Evolutionary conservation across 2,888 invertebrate genomes (phyloP).

Genomic region (Nomada flava): DNA sequence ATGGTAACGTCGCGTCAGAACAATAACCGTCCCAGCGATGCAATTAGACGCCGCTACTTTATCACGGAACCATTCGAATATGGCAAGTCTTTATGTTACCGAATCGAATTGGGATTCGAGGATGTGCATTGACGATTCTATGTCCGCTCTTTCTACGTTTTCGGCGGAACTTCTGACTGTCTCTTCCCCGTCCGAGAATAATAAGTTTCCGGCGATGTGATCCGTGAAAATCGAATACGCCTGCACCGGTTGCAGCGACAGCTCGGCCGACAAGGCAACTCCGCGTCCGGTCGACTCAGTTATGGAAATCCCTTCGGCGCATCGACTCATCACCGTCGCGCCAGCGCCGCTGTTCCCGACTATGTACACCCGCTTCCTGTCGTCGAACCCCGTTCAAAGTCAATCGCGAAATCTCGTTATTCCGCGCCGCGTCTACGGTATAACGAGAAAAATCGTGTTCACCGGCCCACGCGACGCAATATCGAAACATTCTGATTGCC

Average conservation of each 20-base stretch:
- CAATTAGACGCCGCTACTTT: neutral
- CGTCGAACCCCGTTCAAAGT: constrained; percentile 65
- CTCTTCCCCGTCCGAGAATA: constrained; percentile 68
- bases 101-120: neutral
- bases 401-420: constrained; percentile 71
- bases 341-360: constrained; percentile 50
- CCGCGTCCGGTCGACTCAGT: constrained; percentile 78
- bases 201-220: constrained; percentile 79
- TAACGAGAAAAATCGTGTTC: constrained; percentile 66
- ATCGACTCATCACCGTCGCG: constrained; percentile 69
- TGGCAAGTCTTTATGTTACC: neutral
- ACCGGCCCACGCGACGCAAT: constrained; percentile 19
- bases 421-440: constrained; percentile 45
- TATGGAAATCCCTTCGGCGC: constrained; percentile 78
- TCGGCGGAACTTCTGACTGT: constrained; percentile 43
- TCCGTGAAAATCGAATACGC: constrained; percentile 81
- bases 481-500: constrained; percentile 59
- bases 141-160: constrained; percentile 30
- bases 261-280: constrained; percentile 81
- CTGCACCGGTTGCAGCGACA: constrained; percentile 81
- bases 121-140: constrained; percentile 29
- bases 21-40: constrained; percentile 27
- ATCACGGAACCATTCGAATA: constrained; percentile 3
- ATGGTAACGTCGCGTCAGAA: too few species aligned
- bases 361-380: constrained; percentile 52